Percentiles rank a stretch among this genome's conserved stretches.
These are phyloP conservation scores for Pantherophis guttatus DNA, from an alignment of 2,113 vertebrate species.

Conservation along the genomic window DNA sequence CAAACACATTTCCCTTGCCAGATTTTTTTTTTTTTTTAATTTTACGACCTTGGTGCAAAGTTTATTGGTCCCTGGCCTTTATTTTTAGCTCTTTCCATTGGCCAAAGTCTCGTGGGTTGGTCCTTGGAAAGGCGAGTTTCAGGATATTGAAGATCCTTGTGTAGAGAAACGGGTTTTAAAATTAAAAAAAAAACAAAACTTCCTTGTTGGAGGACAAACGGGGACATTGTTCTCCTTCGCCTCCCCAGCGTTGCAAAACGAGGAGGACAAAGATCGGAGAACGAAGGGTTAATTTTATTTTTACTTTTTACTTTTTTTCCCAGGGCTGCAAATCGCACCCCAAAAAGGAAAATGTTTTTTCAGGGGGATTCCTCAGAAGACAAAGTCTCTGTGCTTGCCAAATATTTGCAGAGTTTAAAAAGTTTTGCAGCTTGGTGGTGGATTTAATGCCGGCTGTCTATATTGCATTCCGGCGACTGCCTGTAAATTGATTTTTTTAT, in stretches of 20 bases:
- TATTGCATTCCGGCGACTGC: not conserved
- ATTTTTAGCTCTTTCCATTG: not conserved
- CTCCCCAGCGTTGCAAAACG: not conserved
- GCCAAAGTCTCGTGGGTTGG: not conserved
- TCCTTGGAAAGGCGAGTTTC: not conserved
- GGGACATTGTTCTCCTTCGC: not conserved
- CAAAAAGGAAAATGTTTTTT: not conserved
- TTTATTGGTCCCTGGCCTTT: not conserved
- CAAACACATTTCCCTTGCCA: not conserved
- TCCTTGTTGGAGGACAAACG: not conserved
- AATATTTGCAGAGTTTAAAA: not conserved
- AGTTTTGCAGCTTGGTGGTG: not conserved
- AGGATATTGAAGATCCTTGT: not conserved
- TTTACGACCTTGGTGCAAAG: not conserved
- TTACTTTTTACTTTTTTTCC: not conserved
- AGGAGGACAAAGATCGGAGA: not conserved
- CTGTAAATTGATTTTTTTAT: not conserved
- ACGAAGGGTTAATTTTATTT: not conserved
- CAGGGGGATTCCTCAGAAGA: not conserved
- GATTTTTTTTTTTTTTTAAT: not conserved
- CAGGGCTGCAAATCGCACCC: not conserved
- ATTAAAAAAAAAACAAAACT: not conserved
- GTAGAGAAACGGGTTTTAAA: not conserved
- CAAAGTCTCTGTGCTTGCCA: not conserved
- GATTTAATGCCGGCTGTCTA: no score